Percentiles rank a stretch among this genome's conserved stretches.
These are phyloP conservation scores for Karalla daura DNA, from an alignment of 2,797 vertebrate species.

Conservation along the genomic window DNA sequence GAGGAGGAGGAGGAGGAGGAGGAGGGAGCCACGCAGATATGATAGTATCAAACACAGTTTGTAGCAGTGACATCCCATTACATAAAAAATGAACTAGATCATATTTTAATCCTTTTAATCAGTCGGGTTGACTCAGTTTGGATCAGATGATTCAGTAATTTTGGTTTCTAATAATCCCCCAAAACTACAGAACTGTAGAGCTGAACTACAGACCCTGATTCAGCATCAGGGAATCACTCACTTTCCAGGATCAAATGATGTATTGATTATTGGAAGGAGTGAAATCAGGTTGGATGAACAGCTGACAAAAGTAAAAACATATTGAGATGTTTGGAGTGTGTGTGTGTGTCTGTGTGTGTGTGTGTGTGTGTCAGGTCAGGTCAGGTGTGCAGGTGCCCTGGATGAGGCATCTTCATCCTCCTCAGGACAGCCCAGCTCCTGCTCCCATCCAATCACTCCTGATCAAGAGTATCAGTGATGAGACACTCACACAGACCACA, in stretches of 20 bases:
- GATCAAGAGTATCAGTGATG: neutral
- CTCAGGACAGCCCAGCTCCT: neutral
- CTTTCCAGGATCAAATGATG: too few species aligned
- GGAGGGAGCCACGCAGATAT: constrained; percentile 47
- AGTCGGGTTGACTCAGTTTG: too few species aligned
- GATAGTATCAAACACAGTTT: constrained; percentile 64
- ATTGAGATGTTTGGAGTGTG: neutral
- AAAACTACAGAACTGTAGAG: too few species aligned
- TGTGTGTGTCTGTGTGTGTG: neutral
- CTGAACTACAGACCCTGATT: too few species aligned
- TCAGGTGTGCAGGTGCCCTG: too few species aligned
- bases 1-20: constrained; percentile 32
- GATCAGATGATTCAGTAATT: too few species aligned
- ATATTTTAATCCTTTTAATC: too few species aligned
- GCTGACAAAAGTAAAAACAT: too few species aligned
- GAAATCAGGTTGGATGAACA: too few species aligned
- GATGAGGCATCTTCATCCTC: neutral
- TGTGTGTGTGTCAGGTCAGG: neutral
- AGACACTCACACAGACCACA: neutral
- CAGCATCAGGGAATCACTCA: too few species aligned
- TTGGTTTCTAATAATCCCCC: too few species aligned
- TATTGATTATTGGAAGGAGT: too few species aligned
- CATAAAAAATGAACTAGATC: constrained; percentile 49
- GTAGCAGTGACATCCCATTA: constrained; percentile 54
- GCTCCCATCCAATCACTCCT: neutral